A percentile compares a stretch with the other conserved stretches of the same genome.
Evolutionary conservation across 37 sponge, comb jelly and placozoan genomes (phyloP).

Genomic region (Halisarca cf. caerulea): DNA sequence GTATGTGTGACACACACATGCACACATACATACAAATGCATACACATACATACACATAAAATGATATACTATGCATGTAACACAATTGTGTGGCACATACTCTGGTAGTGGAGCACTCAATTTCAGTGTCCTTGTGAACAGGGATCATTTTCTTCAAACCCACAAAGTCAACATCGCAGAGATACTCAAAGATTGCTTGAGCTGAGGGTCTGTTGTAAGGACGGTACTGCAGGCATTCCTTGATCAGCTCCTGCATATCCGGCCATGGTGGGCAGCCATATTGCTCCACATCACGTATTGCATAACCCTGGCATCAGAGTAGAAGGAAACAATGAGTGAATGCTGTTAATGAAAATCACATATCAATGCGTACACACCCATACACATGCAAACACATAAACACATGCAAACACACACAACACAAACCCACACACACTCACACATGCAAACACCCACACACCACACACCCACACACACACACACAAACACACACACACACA

Average conservation of each 20-base stretch:
- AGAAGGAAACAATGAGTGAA: background rate
- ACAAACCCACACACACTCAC: too few relatives aligned
- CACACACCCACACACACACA: too few relatives aligned
- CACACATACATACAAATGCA: too few relatives aligned
- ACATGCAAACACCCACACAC: too few relatives aligned
- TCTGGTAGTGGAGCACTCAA: conserved; percentile 64
- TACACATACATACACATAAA: too few relatives aligned
- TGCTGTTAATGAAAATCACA: background rate
- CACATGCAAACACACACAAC: too few relatives aligned
- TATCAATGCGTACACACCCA: background rate
- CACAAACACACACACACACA: too few relatives aligned
- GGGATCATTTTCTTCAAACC: conserved; percentile 56
- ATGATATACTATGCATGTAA: too few relatives aligned
- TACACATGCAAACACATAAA: background rate
- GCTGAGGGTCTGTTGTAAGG: conserved; percentile 62
- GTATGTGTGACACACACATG: too few relatives aligned
- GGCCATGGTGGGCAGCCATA: conserved; percentile 86
- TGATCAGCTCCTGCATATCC: conserved; percentile 80
- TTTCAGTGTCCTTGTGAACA: conserved; percentile 29
- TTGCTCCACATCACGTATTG: conserved; percentile 48
- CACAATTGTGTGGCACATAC: conserved; percentile 19
- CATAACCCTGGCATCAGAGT: conserved; percentile 51
- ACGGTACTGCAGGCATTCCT: conserved; percentile 67
- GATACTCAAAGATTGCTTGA: conserved; percentile 58
- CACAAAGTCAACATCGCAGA: conserved; percentile 61